phyloP scores from a whole-genome alignment of 2,113 vertebrate species.

The Varanus komodoensis region DNA sequence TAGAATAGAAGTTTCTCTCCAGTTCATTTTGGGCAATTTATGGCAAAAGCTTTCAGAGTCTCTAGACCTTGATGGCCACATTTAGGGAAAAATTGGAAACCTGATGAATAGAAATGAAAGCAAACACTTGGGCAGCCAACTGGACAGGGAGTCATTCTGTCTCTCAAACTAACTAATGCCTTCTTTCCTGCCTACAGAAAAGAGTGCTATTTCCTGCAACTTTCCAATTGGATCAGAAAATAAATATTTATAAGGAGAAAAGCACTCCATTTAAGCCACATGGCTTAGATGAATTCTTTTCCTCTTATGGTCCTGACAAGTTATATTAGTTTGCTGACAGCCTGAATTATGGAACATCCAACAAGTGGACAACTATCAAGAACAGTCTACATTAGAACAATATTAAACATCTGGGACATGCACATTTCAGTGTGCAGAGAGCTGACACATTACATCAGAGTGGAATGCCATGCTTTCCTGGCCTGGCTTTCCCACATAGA shows the following conservation, averaged over 20 bases:
- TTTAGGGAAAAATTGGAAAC: conserved; percentile 15
- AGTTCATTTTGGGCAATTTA: conserved; percentile 17
- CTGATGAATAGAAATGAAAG: conserved; percentile 36
- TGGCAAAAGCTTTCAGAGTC: background rate
- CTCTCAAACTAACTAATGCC: background rate
- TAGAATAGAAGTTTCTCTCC: conserved; percentile 13
- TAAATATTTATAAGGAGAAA: conserved; percentile 39
- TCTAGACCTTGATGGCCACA: background rate
- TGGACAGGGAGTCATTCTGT: background rate
- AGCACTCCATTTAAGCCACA: background rate
- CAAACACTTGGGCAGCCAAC: background rate
- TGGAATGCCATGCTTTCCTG: background rate
- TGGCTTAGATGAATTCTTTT: background rate
- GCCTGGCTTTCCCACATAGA: background rate
- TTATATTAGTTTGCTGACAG: conserved; percentile 25
- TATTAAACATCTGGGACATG: background rate
- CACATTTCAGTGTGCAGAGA: background rate
- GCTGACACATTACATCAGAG: background rate
- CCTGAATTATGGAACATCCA: conserved; percentile 17
- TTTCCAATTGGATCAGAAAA: conserved; percentile 15
- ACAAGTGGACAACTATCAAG: conserved; percentile 6
- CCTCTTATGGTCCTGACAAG: conserved; percentile 19
- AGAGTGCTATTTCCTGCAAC: background rate
- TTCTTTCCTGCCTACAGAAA: background rate
- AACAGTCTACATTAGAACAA: background rate